Percentiles rank a stretch among this genome's conserved stretches.
phyloP scores from a whole-genome alignment of 2,888 invertebrate genomes.

The Acanthosepion esculentum region DNA sequence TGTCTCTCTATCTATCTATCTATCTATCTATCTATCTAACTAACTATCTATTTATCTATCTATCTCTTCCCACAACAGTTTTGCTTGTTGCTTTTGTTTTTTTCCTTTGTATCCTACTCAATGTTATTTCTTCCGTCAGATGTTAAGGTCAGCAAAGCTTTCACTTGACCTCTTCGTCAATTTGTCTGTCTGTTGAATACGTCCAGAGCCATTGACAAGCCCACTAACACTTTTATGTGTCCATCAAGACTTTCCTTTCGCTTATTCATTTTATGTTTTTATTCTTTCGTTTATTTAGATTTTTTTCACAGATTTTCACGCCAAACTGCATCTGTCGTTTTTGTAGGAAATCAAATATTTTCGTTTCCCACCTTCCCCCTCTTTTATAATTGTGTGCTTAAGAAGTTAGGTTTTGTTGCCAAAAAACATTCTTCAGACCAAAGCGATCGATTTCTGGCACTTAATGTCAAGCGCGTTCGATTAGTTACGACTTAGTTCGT shows the following conservation, averaged over 20 bases:
- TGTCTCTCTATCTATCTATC: background rate
- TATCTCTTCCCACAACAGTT: no score
- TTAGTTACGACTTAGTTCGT: background rate
- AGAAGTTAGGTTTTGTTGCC: background rate
- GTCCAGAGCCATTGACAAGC: background rate
- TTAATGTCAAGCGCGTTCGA: background rate
- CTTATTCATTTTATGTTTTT: background rate
- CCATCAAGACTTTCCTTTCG: background rate
- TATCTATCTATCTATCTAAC: no score
- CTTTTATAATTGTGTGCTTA: background rate
- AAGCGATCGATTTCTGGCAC: background rate
- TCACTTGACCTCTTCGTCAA: background rate
- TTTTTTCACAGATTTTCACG: background rate
- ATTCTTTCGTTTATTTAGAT: background rate
- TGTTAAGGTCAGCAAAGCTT: background rate
- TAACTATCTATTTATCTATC: no score
- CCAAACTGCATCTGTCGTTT: background rate
- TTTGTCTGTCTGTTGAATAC: background rate
- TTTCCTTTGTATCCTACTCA: background rate
- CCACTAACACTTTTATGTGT: background rate
- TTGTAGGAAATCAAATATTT: background rate
- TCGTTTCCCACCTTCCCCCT: background rate
- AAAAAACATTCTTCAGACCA: background rate
- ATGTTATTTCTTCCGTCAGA: background rate
- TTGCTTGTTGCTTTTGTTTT: no score